Conservation (phyloP, 2,113 vertebrate genomes). For the Dasypus novemcinctus region DNA sequence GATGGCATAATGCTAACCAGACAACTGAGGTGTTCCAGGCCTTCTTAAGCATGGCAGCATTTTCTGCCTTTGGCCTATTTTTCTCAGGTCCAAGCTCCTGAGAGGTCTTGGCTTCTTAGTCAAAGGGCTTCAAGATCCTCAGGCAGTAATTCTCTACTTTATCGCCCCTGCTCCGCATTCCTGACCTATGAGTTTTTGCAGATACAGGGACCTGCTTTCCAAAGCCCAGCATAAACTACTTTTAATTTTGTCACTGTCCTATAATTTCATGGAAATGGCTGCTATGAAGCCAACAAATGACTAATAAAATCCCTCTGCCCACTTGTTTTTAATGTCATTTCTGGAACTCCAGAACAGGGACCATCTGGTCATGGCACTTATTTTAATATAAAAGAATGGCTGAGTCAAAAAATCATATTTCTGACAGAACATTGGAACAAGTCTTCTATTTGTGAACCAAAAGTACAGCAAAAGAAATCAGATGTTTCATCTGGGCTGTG, state of each 20-base stretch:
- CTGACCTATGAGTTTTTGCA: conserved; percentile 76
- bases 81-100: not conserved
- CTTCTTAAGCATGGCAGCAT: not conserved
- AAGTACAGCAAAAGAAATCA: conserved; percentile 3
- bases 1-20: not conserved
- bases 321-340: conserved; percentile 71
- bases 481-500: not conserved
- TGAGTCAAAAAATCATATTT: conserved; percentile 62
- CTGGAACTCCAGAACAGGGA: conserved; percentile 51
- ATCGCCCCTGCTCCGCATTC: conserved; percentile 75
- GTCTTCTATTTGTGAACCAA: not conserved
- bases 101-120: conserved; percentile 25
- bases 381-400: conserved; percentile 54
- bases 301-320: conserved; percentile 85
- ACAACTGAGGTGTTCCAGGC: not conserved
- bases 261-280: conserved; percentile 82
- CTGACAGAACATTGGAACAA: not conserved
- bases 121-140: not conserved
- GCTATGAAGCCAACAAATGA: conserved; percentile 76
- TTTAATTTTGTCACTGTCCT: conserved; percentile 70
- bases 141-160: conserved; percentile 27
- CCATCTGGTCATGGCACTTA: conserved; percentile 60
- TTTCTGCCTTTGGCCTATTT: conserved; percentile 50
- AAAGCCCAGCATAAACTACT: conserved; percentile 41
- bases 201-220: conserved; percentile 72